Base-by-base conservation (phyloP, 2,797 vertebrate species). In the Acropternis orthonyx region DNA sequence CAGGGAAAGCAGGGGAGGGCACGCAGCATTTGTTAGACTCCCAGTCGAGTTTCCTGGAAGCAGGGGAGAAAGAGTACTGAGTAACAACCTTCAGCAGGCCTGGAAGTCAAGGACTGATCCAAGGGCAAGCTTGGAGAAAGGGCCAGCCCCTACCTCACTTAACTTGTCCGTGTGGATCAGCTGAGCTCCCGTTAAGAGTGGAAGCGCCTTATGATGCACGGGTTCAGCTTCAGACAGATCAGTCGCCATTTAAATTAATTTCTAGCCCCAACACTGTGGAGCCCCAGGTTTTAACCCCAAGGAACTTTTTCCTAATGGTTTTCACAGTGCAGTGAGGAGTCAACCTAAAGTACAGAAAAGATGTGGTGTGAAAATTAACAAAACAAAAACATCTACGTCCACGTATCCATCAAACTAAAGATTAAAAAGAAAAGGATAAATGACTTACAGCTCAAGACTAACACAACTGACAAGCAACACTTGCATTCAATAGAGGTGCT, bases 301-400 rank as follows among this genome's bases (percentile, higher is more conserved):
- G 97, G 97, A 97, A 97, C 94, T 97, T 98, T 97, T 97, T 98
- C 98, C 97, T 98, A 97, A 97, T 92, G 96, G 97, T 85, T 98
- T 98, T 98, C 96, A 95, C 97, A 98, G 96, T 96, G 97, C 96
- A 97, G 96, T 94, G 97, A 97, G 97, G 96, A 98, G 97, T 94
- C 98, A 98, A 98, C 98, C 97, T 98, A 65, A 97, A 98, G 98
- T 98, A 98, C 97, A 98, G 97, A 98, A 98, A 97, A 98, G 97
- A 98, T 95, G 96, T 77, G 97, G 96, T 97, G 95, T 98, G 97
- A 98, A 98, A 97, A 97, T 97, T 96, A 97, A 97, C 92, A 96
- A 94, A 97, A 95, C 80, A 96, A 96, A 97, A 96, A 37, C 27
- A 69, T 96, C 96, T 93, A 94, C 8, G 67, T 94, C 93, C 91